Percentiles rank a stretch among this genome's conserved stretches.
Conservation (phyloP, 2,888 invertebrate genomes). For the Molorchus minor region DNA sequence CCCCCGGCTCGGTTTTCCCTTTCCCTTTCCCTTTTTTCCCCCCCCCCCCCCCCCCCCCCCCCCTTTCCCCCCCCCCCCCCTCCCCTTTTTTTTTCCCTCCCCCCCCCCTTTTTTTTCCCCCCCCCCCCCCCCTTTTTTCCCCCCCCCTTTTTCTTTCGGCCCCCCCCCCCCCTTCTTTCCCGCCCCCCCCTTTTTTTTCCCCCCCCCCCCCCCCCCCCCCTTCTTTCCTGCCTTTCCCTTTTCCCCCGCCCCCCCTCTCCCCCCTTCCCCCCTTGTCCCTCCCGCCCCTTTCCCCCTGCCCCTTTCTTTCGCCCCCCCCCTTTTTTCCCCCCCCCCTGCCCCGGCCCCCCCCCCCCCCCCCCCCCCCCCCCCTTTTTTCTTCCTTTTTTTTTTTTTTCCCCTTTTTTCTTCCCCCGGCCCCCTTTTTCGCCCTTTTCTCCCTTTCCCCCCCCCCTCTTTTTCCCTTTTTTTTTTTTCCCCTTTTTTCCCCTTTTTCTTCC, state of each 20-base stretch:
- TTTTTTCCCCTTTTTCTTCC: not conserved
- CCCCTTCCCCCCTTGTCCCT: not conserved
- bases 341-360: slow-evolving; percentile 13
- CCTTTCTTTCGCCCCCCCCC: not conserved
- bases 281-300: not conserved
- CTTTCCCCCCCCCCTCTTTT: slow-evolving; percentile 9
- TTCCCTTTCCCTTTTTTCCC: not conserved
- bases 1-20: not conserved
- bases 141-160: not conserved
- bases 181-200: not conserved
- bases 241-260: not conserved
- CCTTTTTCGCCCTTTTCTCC: slow-evolving; percentile 10
- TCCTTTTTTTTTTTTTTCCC: not conserved
- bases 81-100: not conserved
- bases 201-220: not conserved
- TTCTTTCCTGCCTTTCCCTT: not conserved
- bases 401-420: not conserved
- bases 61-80: not conserved
- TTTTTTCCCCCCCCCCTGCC: slow-evolving; percentile 3
- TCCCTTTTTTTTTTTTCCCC: slow-evolving; percentile 12
- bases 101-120: not conserved
- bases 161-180: not conserved
- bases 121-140: not conserved
- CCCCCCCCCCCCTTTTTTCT: slow-evolving; percentile 10
- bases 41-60: not conserved